phyloP scores from a whole-genome alignment of 2,797 vertebrate genomes.

The Smutsia gigantea region DNA sequence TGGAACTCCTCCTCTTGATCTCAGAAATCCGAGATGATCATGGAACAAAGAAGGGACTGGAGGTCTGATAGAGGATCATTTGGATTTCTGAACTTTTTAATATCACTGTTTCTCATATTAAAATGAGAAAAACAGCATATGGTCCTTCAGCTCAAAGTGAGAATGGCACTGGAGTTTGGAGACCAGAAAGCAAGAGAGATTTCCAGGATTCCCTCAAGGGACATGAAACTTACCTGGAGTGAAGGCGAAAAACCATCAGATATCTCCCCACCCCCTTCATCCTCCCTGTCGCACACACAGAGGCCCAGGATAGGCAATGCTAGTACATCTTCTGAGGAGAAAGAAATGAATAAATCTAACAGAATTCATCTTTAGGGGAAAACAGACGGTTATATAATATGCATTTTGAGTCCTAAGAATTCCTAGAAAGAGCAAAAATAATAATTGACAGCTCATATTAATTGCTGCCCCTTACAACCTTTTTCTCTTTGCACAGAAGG shows the following conservation, averaged over 20 bases:
- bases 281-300: neutral
- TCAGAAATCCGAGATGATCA: neutral
- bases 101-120: neutral
- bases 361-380: constrained; percentile 18
- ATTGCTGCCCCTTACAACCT: neutral
- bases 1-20: neutral
- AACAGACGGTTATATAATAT: neutral
- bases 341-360: constrained; percentile 1
- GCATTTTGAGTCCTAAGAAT: constrained; percentile 65
- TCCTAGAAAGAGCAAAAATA: constrained; percentile 74
- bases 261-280: neutral
- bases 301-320: neutral
- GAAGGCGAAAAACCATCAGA: neutral
- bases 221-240: neutral
- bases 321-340: neutral
- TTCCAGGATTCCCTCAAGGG: neutral
- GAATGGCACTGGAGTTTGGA: neutral
- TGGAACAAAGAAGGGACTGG: neutral
- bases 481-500: constrained; percentile 40
- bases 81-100: neutral
- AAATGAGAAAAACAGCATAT: neutral
- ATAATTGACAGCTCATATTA: constrained; percentile 49
- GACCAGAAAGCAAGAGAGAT: constrained; percentile 13
- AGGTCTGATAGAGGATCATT: neutral
- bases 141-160: neutral